phyloP scores from a whole-genome alignment of 2,888 invertebrate genomes.

The Andrena dorsata region DNA sequence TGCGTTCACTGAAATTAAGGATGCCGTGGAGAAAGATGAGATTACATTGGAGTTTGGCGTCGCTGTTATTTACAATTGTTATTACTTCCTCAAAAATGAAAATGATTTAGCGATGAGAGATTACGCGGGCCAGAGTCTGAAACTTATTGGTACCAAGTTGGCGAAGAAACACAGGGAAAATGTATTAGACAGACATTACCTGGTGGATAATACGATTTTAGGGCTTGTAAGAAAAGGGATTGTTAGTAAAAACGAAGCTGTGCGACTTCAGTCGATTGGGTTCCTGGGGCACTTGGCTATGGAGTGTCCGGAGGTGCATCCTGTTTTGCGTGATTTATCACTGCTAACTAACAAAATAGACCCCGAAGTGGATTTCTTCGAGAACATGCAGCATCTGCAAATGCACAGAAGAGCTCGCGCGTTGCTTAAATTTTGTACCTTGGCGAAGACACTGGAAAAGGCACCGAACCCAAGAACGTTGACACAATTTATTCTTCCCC shows the following conservation, averaged over 20 bases:
- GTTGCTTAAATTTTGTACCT: slow-evolving; percentile 90
- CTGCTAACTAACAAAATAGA: slow-evolving; percentile 90
- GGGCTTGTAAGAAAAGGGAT: slow-evolving; percentile 91
- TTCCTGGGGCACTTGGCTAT: slow-evolving; percentile 92
- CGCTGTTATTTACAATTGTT: slow-evolving; percentile 93
- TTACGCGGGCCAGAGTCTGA: slow-evolving; percentile 91
- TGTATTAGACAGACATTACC: slow-evolving; percentile 87
- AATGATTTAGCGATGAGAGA: slow-evolving; percentile 94
- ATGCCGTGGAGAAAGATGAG: slow-evolving; percentile 85
- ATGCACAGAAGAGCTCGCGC: slow-evolving; percentile 94
- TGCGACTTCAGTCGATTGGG: slow-evolving; percentile 92
- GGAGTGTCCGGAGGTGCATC: slow-evolving; percentile 90
- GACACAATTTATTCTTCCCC: slow-evolving; percentile 94
- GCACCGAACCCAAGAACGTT: slow-evolving; percentile 90
- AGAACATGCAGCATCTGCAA: slow-evolving; percentile 95
- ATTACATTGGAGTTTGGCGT: slow-evolving; percentile 88
- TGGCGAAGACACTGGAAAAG: slow-evolving; percentile 88
- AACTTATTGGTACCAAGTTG: slow-evolving; percentile 89
- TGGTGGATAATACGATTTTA: slow-evolving; percentile 91
- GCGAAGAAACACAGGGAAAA: slow-evolving; percentile 86
- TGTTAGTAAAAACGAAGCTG: slow-evolving; percentile 89
- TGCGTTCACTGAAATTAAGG: slow-evolving; percentile 90
- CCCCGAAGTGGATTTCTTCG: slow-evolving; percentile 96
- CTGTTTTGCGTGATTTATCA: slow-evolving; percentile 90
- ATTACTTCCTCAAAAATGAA: slow-evolving; percentile 91